Percentiles rank a stretch among this genome's conserved stretches.
These are phyloP conservation scores for Cepaea hortensis DNA, from an alignment of 2,888 invertebrate genomes.

Conservation along the genomic window DNA sequence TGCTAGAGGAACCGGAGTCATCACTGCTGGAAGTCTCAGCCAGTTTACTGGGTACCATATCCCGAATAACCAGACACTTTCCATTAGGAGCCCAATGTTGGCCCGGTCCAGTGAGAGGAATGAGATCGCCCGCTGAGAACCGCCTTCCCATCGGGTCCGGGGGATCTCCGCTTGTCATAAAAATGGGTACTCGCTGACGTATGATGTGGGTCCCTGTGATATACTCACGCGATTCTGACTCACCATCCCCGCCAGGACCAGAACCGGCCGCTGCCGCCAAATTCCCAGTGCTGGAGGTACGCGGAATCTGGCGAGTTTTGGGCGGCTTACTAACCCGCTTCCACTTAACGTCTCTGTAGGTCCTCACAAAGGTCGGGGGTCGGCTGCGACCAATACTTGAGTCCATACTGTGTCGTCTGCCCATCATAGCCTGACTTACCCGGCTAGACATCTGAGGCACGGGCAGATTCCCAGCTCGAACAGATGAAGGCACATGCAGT, in stretches of 20 bases:
- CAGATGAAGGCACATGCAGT: background rate
- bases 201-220: slow-evolving; percentile 33
- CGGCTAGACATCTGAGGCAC: background rate
- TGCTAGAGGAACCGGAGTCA: background rate
- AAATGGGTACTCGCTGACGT: slow-evolving; percentile 26
- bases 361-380: slow-evolving; percentile 30
- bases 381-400: slow-evolving; percentile 21
- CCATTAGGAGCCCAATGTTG: background rate
- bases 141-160: background rate
- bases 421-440: background rate
- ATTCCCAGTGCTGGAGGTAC: background rate
- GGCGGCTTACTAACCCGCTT: slow-evolving; percentile 23
- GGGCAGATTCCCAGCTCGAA: background rate
- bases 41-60: background rate
- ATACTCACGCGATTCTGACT: background rate
- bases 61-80: slow-evolving; percentile 29
- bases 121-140: slow-evolving; percentile 23
- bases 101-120: slow-evolving; percentile 4
- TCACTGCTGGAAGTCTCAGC: background rate
- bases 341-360: slow-evolving; percentile 41
- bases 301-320: background rate
- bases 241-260: background rate
- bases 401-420: slow-evolving; percentile 27
- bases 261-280: background rate
- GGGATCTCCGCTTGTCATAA: background rate